Evolutionary conservation across 2,113 vertebrate genomes (phyloP).

Genomic region (Macrotus californicus): DNA sequence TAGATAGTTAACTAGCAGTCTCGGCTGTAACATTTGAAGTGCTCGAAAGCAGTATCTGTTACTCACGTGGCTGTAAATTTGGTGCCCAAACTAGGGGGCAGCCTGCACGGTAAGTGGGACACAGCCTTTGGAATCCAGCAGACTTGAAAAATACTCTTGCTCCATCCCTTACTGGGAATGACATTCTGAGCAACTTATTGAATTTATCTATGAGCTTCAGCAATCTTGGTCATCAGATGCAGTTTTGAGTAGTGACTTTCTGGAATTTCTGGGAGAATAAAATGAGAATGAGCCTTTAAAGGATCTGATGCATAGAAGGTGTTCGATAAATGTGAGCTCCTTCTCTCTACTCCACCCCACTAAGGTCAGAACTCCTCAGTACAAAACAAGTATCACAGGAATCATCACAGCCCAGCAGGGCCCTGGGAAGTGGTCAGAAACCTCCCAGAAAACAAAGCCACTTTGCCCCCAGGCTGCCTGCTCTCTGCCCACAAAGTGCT

Average conservation of each 20-base stretch:
- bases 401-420: not conserved
- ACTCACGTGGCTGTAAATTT: not conserved
- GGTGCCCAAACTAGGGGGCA: not conserved
- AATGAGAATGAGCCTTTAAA: not conserved
- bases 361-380: not conserved
- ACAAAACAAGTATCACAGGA: not conserved
- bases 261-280: not conserved
- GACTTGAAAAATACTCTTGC: not conserved
- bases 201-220: not conserved
- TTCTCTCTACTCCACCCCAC: not conserved
- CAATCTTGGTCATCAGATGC: not conserved
- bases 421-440: slow-evolving; percentile 52
- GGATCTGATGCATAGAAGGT: not conserved
- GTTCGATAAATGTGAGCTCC: not conserved
- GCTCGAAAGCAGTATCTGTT: not conserved
- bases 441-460: slow-evolving; percentile 44
- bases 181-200: not conserved
- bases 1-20: not conserved
- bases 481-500: slow-evolving; percentile 67
- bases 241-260: not conserved
- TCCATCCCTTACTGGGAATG: not conserved
- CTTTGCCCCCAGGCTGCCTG: slow-evolving; percentile 54
- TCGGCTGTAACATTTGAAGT: not conserved
- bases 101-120: not conserved
- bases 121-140: not conserved